Evolutionary conservation across 2,797 vertebrate genomes (phyloP).

Genomic region (Crenuchus spilurus): DNA sequence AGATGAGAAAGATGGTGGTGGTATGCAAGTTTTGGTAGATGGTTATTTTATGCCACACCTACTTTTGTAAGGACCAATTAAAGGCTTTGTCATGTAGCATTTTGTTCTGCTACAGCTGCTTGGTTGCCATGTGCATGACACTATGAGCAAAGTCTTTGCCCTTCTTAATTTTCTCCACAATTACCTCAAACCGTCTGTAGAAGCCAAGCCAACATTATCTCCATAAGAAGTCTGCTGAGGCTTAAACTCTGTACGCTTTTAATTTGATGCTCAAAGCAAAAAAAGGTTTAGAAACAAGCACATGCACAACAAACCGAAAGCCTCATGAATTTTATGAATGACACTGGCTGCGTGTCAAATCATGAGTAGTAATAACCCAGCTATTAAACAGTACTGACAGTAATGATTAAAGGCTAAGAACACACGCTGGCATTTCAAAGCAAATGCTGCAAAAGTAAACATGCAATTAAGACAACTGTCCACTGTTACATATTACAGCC

Average conservation of each 20-base stretch:
- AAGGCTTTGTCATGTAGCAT: too few species aligned
- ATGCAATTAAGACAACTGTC: conserved; percentile 3
- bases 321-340: conserved; percentile 1
- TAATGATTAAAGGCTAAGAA: not conserved
- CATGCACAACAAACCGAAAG: not conserved
- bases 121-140: too few species aligned
- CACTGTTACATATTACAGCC: not conserved
- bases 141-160: too few species aligned
- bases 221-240: too few species aligned
- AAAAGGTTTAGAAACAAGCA: not conserved
- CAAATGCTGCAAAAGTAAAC: not conserved
- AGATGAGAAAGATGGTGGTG: too few species aligned
- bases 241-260: conserved; percentile 2
- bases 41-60: too few species aligned
- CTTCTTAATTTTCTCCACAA: too few species aligned
- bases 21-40: too few species aligned
- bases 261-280: not conserved
- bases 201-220: too few species aligned
- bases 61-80: too few species aligned
- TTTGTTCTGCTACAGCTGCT: too few species aligned
- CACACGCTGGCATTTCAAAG: not conserved
- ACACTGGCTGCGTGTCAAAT: not conserved
- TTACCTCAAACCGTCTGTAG: too few species aligned
- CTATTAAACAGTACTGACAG: not conserved
- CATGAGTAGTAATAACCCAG: conserved; percentile 2